Evolutionary conservation across 2,888 invertebrate genomes (phyloP).

Genomic region (Brachyopa scutellaris): DNA sequence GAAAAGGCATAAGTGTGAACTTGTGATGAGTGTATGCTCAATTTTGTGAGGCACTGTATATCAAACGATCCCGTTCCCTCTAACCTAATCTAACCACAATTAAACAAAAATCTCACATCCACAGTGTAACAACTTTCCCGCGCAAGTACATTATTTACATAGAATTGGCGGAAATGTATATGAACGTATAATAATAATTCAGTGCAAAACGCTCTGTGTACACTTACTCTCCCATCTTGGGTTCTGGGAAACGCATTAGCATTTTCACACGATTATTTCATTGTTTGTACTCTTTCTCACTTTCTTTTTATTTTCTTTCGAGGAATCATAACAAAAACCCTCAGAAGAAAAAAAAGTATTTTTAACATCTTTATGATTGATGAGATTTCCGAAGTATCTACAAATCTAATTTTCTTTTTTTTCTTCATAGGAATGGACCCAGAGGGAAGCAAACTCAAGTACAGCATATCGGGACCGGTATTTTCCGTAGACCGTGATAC

Average conservation of each 20-base stretch:
- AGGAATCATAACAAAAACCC: neutral
- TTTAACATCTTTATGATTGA: constrained; percentile 44
- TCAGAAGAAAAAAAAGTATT: neutral
- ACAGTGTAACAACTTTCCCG: too few relatives aligned
- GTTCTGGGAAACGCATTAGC: constrained; percentile 20
- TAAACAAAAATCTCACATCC: too few relatives aligned
- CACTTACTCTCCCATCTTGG: neutral
- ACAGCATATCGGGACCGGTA: constrained; percentile 91
- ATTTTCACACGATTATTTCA: constrained; percentile 49
- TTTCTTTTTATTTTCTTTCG: constrained; percentile 37
- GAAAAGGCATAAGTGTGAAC: too few relatives aligned
- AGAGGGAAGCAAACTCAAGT: constrained; percentile 87
- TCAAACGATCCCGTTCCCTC: too few relatives aligned
- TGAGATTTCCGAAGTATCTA: constrained; percentile 18
- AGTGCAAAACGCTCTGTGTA: neutral
- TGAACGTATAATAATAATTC: too few relatives aligned
- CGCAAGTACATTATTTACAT: too few relatives aligned
- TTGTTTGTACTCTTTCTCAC: constrained; percentile 43
- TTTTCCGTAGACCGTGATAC: constrained; percentile 89
- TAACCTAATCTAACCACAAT: too few relatives aligned
- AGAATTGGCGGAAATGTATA: too few relatives aligned
- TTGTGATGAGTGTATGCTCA: too few relatives aligned
- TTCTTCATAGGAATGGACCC: constrained; percentile 86
- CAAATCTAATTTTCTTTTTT: constrained; percentile 22
- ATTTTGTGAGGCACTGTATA: too few relatives aligned